phyloP scores from a whole-genome alignment of 2,888 invertebrate species.

The Meandrusa payeni region DNA sequence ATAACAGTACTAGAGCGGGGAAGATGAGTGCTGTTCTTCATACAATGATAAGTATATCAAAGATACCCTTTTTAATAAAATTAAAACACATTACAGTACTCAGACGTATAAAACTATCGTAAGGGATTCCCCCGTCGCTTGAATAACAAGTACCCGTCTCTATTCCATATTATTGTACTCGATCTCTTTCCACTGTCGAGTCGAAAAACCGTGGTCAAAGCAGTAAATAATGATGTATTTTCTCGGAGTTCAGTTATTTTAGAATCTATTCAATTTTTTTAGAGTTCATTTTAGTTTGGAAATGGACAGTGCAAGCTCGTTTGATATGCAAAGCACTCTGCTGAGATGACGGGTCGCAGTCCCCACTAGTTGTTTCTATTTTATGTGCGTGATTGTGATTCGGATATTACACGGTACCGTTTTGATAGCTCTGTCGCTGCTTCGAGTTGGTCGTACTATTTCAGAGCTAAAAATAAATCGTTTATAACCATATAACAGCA shows the following conservation, averaged over 20 bases:
- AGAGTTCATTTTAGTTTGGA: background rate
- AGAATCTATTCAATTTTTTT: background rate
- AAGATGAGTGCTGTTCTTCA: background rate
- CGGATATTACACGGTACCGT: conserved; percentile 20
- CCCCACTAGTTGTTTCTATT: conserved; percentile 20
- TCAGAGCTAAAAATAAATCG: conserved; percentile 2
- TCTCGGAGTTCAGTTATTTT: conserved; percentile 2
- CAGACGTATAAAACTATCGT: conserved; percentile 5
- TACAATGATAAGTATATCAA: conserved; percentile 1
- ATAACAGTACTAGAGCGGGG: too few species aligned
- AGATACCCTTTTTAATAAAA: conserved; percentile 6
- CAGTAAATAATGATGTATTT: conserved; percentile 23
- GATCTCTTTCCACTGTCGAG: conserved; percentile 23
- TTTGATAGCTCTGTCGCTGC: conserved; percentile 15
- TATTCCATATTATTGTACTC: conserved; percentile 21
- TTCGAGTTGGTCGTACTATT: conserved; percentile 8
- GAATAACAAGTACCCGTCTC: conserved; percentile 12
- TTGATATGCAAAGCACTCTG: conserved; percentile 23
- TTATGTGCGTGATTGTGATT: conserved; percentile 23
- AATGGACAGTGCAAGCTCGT: conserved; percentile 10
- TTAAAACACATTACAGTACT: conserved; percentile 5
- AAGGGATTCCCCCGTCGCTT: conserved; percentile 7
- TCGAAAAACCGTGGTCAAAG: conserved; percentile 24
- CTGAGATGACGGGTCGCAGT: conserved; percentile 16
- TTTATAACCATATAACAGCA: too few species aligned